Evolutionary conservation across 1,140 invertebrate genomes (phyloP).

Genomic region (Brachionus angularis): DNA sequence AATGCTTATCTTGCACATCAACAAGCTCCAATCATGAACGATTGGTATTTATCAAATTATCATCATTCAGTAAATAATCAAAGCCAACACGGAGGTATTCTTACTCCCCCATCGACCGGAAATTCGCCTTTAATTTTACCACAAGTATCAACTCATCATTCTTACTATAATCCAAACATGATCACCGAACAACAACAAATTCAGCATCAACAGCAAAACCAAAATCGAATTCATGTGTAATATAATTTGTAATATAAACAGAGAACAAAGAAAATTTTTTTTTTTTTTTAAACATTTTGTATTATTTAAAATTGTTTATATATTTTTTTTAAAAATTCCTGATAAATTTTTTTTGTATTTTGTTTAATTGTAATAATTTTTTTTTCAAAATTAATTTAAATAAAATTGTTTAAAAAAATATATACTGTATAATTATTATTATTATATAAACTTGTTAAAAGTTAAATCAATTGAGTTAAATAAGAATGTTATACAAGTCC

Average conservation of each 20-base stretch:
- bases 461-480: neutral
- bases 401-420: neutral
- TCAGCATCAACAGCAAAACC: slow-evolving; percentile 9
- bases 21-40: neutral
- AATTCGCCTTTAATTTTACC: slow-evolving; percentile 15
- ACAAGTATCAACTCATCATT: slow-evolving; percentile 8
- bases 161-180: neutral
- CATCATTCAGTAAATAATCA: neutral
- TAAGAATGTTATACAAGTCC: neutral
- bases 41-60: slow-evolving; percentile 41
- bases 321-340: slow-evolving; percentile 37
- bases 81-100: slow-evolving; percentile 20
- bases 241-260: neutral
- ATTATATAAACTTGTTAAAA: too few relatives aligned
- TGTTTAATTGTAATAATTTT: neutral
- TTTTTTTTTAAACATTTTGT: neutral
- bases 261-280: too few relatives aligned
- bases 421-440: too few relatives aligned
- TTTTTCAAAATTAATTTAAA: neutral
- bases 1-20: neutral
- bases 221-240: slow-evolving; percentile 32
- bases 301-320: neutral
- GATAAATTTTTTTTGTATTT: neutral
- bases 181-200: neutral
- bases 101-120: slow-evolving; percentile 43